Evolutionary conservation across 2,888 invertebrate genomes (phyloP).

Genomic region (Cistogaster globosa): DNA sequence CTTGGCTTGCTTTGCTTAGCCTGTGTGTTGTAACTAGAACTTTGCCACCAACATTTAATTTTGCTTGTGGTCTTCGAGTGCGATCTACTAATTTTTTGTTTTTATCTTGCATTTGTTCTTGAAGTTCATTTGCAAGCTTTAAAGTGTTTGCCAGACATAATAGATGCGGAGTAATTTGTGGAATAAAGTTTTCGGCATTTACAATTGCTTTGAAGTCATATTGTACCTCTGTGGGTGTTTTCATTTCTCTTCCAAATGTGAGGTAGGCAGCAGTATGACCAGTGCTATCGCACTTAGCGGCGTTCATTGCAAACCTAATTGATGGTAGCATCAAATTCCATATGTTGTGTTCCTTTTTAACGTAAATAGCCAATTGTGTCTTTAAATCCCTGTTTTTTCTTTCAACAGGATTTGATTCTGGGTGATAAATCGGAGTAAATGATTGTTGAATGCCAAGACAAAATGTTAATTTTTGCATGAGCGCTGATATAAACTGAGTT

Average conservation of each 20-base stretch:
- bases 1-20: no score
- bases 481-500: constrained; percentile 35
- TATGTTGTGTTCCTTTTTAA: constrained; percentile 9
- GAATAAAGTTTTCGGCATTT: not conserved
- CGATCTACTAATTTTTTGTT: not conserved
- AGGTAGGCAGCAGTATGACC: constrained; percentile 74
- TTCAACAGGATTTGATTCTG: constrained; percentile 78
- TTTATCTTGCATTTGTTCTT: not conserved
- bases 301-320: constrained; percentile 80
- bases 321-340: constrained; percentile 68
- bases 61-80: not conserved
- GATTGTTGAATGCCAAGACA: constrained; percentile 42
- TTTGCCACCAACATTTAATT: not conserved
- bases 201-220: not conserved
- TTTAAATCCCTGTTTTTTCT: constrained; percentile 39
- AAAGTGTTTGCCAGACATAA: not conserved
- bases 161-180: not conserved
- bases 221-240: not conserved
- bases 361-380: constrained; percentile 10
- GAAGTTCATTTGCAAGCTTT: no score
- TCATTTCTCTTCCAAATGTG: no score
- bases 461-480: constrained; percentile 77
- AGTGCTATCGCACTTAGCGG: constrained; percentile 74
- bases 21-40: no score
- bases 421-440: no score